These are phyloP conservation scores for Stenichneumon culpator DNA, from an alignment of 2,888 invertebrate genomes.

Conservation along the genomic window DNA sequence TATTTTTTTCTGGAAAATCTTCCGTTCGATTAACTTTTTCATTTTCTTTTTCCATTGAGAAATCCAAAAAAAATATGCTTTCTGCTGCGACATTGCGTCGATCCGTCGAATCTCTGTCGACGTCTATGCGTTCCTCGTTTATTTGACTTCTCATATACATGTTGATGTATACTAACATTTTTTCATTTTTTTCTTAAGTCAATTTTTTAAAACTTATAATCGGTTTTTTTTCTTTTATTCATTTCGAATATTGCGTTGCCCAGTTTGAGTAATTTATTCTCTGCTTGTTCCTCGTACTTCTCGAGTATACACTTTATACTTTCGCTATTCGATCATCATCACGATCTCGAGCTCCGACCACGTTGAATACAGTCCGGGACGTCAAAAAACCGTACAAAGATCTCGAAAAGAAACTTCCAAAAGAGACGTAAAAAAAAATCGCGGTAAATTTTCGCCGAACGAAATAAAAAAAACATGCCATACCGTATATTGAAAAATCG, in stretches of 20 bases:
- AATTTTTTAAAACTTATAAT: background rate
- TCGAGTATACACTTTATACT: constrained; percentile 66
- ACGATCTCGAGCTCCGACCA: constrained; percentile 64
- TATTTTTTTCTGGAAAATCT: constrained; percentile 19
- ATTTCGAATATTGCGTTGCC: constrained; percentile 62
- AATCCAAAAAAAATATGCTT: background rate
- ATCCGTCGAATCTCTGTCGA: constrained; percentile 45
- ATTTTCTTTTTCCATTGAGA: constrained; percentile 37
- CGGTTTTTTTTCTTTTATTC: background rate
- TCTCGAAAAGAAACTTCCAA: background rate
- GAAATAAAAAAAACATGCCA: background rate
- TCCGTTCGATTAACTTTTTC: constrained; percentile 18
- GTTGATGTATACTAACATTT: background rate
- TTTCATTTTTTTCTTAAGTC: background rate
- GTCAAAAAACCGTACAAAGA: background rate
- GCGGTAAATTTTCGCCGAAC: background rate
- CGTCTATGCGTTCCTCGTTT: constrained; percentile 13
- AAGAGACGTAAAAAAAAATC: constrained; percentile 5
- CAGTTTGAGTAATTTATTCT: constrained; percentile 58
- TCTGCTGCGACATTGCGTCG: constrained; percentile 44
- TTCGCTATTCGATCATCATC: constrained; percentile 68
- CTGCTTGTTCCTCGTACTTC: constrained; percentile 68
- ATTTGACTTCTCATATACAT: constrained; percentile 13
- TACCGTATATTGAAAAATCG: background rate
- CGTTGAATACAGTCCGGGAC: constrained; percentile 41